Percentiles rank a stretch among this genome's conserved stretches.
Evolutionary conservation across 2,888 invertebrate genomes (phyloP).

Genomic region (Chalcis sispes): DNA sequence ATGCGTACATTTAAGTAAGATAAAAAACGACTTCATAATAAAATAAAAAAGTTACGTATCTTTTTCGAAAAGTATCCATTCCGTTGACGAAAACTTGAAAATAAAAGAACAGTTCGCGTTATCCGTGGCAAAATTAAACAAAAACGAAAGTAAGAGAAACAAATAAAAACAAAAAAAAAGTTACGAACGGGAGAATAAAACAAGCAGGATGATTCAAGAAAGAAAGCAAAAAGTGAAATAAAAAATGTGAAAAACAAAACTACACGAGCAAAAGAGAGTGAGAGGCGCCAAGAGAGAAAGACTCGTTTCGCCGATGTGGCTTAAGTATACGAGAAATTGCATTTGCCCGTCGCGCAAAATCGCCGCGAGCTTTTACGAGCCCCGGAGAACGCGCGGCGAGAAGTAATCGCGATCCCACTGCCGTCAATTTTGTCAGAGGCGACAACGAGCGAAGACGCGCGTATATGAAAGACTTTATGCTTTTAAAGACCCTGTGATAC

Average conservation of each 20-base stretch:
- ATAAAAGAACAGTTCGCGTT: background rate
- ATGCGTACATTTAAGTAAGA: no score
- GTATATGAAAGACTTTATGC: slow-evolving; percentile 22
- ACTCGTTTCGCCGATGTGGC: slow-evolving; percentile 41
- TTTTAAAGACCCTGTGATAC: slow-evolving; percentile 17
- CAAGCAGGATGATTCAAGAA: no score
- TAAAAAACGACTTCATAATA: no score
- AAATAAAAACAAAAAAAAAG: background rate
- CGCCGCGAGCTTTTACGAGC: slow-evolving; percentile 45
- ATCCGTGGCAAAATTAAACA: background rate
- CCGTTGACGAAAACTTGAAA: no score
- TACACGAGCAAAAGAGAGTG: background rate
- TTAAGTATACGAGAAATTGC: slow-evolving; percentile 40
- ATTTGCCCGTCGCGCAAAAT: slow-evolving; percentile 31
- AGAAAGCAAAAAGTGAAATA: no score
- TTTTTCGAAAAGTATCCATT: no score
- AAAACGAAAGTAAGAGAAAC: background rate
- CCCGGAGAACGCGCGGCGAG: no score
- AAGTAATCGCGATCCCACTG: slow-evolving; percentile 49
- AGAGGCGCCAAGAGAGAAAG: slow-evolving; percentile 1
- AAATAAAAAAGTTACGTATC: no score
- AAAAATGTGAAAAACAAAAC: background rate
- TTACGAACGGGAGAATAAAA: no score
- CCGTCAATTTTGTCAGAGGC: slow-evolving; percentile 27
- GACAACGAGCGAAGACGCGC: slow-evolving; percentile 22